Evolutionary conservation across 1,140 invertebrate genomes (phyloP).

Genomic region (Drosophila rufa): DNA sequence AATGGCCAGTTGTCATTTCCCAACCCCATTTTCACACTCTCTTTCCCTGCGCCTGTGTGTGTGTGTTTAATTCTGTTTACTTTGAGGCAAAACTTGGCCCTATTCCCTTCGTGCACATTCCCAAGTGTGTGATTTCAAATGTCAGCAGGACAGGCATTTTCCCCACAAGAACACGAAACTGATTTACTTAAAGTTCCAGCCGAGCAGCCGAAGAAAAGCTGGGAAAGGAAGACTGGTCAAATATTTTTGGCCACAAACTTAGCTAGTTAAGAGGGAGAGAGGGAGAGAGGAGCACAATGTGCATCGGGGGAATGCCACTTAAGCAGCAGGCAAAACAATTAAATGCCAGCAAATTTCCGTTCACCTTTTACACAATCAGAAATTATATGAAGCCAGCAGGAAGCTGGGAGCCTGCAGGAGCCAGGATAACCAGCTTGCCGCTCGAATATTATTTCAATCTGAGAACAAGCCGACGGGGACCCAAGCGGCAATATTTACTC

Average conservation of each 20-base stretch:
- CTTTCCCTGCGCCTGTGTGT: slow-evolving; percentile 6
- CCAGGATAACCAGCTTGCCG: not conserved
- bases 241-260: slow-evolving; percentile 15
- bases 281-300: too few relatives aligned
- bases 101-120: slow-evolving; percentile 60
- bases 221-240: not conserved
- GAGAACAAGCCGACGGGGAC: slow-evolving; percentile 3
- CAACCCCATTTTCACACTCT: not conserved
- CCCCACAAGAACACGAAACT: slow-evolving; percentile 19
- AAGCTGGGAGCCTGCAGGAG: not conserved
- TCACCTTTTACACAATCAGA: slow-evolving; percentile 19
- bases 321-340: slow-evolving; percentile 24
- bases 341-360: slow-evolving; percentile 34
- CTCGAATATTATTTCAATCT: slow-evolving; percentile 15
- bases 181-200: slow-evolving; percentile 59
- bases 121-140: slow-evolving; percentile 81
- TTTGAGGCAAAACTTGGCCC: slow-evolving; percentile 65
- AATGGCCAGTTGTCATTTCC: slow-evolving; percentile 61
- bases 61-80: slow-evolving; percentile 77
- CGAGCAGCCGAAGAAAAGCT: slow-evolving; percentile 6
- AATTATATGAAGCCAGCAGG: slow-evolving; percentile 30
- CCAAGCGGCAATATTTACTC: slow-evolving; percentile 32
- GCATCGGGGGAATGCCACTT: slow-evolving; percentile 15
- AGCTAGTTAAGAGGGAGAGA: not conserved
- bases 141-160: slow-evolving; percentile 60